Conservation (phyloP, 2,797 vertebrate species). For the Pangasius djambal region DNA sequence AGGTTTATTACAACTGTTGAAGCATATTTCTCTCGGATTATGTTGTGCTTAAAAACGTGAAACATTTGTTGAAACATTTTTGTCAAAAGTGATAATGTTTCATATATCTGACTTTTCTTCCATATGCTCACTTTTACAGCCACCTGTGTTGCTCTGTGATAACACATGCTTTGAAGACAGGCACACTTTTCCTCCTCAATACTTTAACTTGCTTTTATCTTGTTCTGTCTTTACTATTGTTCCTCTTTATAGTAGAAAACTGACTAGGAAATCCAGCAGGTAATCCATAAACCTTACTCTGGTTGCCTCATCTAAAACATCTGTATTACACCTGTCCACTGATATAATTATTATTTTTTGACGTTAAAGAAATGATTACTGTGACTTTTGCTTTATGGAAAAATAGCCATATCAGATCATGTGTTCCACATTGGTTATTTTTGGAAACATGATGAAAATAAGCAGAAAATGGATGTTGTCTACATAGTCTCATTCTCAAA, state of each 20-base stretch:
- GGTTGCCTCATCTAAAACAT: conserved; percentile 87
- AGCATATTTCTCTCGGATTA: not conserved
- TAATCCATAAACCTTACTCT: conserved; percentile 84
- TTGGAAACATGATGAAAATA: conserved; percentile 3
- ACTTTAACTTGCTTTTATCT: conserved; percentile 90
- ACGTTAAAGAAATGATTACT: not conserved
- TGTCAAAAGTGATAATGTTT: not conserved
- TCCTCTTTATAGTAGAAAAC: conserved; percentile 97
- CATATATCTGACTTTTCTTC: not conserved
- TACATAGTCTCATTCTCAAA: conserved; percentile 80
- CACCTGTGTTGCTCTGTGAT: conserved; percentile 1
- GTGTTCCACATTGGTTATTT: conserved; percentile 21
- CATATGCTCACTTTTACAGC: not conserved
- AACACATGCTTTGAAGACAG: conserved; percentile 58
- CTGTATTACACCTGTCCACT: conserved; percentile 82
- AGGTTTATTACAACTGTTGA: conserved; percentile 3
- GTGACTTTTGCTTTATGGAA: conserved; percentile 27
- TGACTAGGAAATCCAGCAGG: conserved; percentile 98
- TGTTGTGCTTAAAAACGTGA: not conserved
- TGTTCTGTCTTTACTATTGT: conserved; percentile 95
- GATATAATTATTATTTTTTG: conserved; percentile 77
- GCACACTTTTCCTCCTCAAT: conserved; percentile 65
- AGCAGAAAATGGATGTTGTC: conserved; percentile 55
- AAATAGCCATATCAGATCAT: not conserved
- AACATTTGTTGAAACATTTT: not conserved